A percentile compares a stretch with the other conserved stretches of the same genome.
Conservation (phyloP, 2,888 invertebrate genomes). For the Xanthorhoe designata region DNA sequence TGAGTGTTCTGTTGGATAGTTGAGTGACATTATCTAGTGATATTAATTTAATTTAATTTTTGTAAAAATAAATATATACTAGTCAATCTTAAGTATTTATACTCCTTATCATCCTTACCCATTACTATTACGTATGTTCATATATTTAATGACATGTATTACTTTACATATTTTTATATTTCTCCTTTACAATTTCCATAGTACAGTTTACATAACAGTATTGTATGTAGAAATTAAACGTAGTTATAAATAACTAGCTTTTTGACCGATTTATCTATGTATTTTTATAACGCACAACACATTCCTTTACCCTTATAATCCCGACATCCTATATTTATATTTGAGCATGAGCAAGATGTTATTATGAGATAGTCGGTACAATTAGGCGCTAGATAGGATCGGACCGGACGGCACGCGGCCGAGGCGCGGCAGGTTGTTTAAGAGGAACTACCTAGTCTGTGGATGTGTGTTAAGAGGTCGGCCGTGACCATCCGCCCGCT, state of each 20-base stretch:
- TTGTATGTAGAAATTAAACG: conserved; percentile 66
- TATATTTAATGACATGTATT: conserved; percentile 55
- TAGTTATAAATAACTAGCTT: conserved; percentile 76
- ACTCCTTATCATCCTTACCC: conserved; percentile 60
- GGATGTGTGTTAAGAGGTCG: conserved; percentile 82
- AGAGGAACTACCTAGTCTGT: conserved; percentile 75
- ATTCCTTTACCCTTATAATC: conserved; percentile 50
- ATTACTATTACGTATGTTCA: conserved; percentile 60
- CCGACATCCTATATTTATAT: conserved; percentile 47
- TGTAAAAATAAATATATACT: conserved; percentile 77
- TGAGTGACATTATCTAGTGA: conserved; percentile 84
- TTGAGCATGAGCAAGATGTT: conserved; percentile 43
- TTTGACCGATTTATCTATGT: conserved; percentile 84
- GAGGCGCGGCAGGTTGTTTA: conserved; percentile 53
- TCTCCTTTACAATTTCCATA: conserved; percentile 58
- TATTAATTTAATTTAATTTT: conserved; percentile 80
- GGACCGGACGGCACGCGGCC: conserved; percentile 47
- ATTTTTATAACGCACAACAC: conserved; percentile 76
- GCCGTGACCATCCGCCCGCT: conserved; percentile 64
- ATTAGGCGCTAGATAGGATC: conserved; percentile 51
- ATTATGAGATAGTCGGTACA: conserved; percentile 49
- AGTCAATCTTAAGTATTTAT: conserved; percentile 79
- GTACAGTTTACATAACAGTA: conserved; percentile 60
- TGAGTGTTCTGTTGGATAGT: conserved; percentile 65
- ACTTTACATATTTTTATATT: conserved; percentile 50